phyloP scores from a whole-genome alignment of 2,113 vertebrate genomes.

The Scalopus aquaticus region DNA sequence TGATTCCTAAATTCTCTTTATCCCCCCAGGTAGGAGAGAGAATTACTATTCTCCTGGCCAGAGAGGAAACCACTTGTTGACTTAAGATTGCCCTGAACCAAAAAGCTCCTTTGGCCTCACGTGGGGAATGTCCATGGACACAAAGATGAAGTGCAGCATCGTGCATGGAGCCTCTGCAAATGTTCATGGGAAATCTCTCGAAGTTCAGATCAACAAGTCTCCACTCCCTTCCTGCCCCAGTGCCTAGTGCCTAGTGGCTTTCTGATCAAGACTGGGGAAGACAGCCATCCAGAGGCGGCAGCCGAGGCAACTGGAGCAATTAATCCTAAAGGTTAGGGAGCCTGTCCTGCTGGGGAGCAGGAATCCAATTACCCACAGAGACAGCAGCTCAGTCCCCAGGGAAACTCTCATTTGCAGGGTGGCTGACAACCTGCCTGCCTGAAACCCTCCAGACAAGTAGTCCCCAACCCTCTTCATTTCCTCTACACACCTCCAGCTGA shows the following conservation, averaged over 20 bases:
- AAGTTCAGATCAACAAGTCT: not conserved
- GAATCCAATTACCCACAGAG: conserved; percentile 75
- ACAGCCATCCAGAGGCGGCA: conserved; percentile 30
- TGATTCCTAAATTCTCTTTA: not conserved
- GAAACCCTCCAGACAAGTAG: conserved; percentile 47
- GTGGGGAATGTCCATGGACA: not conserved
- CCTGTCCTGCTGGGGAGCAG: conserved; percentile 51
- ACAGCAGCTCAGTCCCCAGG: conserved; percentile 56
- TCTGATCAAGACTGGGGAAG: conserved; percentile 40
- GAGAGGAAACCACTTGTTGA: not conserved
- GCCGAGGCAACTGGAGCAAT: conserved; percentile 65
- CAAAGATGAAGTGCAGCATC: not conserved
- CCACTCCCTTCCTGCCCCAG: not conserved
- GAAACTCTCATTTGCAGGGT: conserved; percentile 40
- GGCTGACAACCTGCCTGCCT: conserved; percentile 39
- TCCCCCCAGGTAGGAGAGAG: not conserved
- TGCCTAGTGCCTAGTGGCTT: not conserved
- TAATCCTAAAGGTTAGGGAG: conserved; percentile 79
- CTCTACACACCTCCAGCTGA: not conserved
- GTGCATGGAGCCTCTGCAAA: not conserved
- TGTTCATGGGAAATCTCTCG: not conserved
- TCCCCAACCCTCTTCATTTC: not conserved
- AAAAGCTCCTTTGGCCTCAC: not conserved
- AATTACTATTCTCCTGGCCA: not conserved
- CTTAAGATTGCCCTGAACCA: not conserved